Conservation (phyloP, 2,888 invertebrate genomes). For the Leucophenga maculata region DNA sequence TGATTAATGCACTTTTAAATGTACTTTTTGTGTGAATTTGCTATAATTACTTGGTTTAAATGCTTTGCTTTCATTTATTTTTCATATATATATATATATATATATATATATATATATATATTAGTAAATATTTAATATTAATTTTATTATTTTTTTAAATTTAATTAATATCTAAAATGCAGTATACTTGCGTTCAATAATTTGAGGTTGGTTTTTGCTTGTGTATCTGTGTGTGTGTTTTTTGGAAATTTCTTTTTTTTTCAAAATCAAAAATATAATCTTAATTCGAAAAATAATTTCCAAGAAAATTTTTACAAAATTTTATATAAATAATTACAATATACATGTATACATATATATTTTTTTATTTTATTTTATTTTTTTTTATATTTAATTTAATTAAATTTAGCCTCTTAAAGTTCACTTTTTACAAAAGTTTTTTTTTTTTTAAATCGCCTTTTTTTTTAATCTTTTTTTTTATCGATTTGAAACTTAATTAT, state of each 20-base stretch:
- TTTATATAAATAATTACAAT: constrained; percentile 30
- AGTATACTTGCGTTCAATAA: constrained; percentile 59
- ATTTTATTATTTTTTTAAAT: constrained; percentile 1
- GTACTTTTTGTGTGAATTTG: constrained; percentile 66
- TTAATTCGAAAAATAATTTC: constrained; percentile 7
- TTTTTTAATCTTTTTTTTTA: constrained; percentile 5
- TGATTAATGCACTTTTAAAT: constrained; percentile 70
- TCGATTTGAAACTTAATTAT: constrained; percentile 18
- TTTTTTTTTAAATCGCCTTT: constrained; percentile 14
- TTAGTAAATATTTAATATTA: constrained; percentile 27
- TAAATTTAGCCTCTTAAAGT: constrained; percentile 41
- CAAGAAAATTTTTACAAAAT: not conserved
- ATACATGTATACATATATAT: constrained; percentile 20
- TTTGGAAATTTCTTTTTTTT: constrained; percentile 46
- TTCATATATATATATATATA: constrained; percentile 46
- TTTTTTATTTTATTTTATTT: not conserved
- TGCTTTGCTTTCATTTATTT: constrained; percentile 49
- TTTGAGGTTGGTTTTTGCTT: constrained; percentile 34
- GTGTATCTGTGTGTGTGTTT: constrained; percentile 29
- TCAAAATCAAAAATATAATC: constrained; percentile 39
- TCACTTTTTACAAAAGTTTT: constrained; percentile 22
- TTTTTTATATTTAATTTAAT: constrained; percentile 35
- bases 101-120: constrained; percentile 32
- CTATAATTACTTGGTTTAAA: constrained; percentile 48
- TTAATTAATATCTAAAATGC: constrained; percentile 53